Percentiles rank a stretch among this genome's conserved stretches.
phyloP scores from a whole-genome alignment of 2,113 vertebrate species.

The cat (Felis catus) region F.catus_Fca126_mat1.0 CM031420.1:134661501-134662000 shows the following conservation, averaged over 20 bases:
- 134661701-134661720: slow-evolving; percentile 13
- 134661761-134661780: slow-evolving; percentile 31
- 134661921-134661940: background rate
- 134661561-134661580: slow-evolving; percentile 56
- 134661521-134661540: background rate
- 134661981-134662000: background rate
- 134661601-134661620: slow-evolving; percentile 48
- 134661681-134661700: slow-evolving; percentile 12
- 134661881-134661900: slow-evolving; percentile 15
- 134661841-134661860: background rate
- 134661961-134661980: background rate
- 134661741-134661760: background rate
- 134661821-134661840: slow-evolving; percentile 48
- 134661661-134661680: slow-evolving; percentile 35
- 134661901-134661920: slow-evolving; percentile 16
- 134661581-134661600: slow-evolving; percentile 68
- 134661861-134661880: slow-evolving; percentile 32
- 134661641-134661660: slow-evolving; percentile 8
- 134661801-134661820: slow-evolving; percentile 26
- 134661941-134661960: background rate
- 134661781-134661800: background rate
- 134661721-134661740: background rate
- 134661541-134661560: slow-evolving; percentile 60
- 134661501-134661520: slow-evolving; percentile 48
- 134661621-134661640: slow-evolving; percentile 30